These are phyloP conservation scores for Diloba caeruleocephala DNA, from an alignment of 2,888 invertebrate genomes.

Conservation along the genomic window DNA sequence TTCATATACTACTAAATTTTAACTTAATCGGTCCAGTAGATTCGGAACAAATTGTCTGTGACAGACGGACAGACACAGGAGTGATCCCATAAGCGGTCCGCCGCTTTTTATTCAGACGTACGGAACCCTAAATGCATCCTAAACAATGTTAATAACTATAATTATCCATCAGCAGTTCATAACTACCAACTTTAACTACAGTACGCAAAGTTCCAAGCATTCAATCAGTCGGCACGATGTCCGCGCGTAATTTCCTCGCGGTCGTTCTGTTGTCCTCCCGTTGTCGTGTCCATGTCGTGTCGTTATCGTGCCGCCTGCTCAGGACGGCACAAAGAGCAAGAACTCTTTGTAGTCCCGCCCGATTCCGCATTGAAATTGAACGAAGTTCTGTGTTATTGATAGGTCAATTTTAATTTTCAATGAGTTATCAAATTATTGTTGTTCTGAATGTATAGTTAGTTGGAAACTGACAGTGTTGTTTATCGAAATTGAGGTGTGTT, in stretches of 20 bases:
- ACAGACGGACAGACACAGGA: too few species aligned
- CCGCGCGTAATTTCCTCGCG: slow-evolving; percentile 53
- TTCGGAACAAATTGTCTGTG: too few species aligned
- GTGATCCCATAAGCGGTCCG: too few species aligned
- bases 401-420: slow-evolving; percentile 52
- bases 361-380: slow-evolving; percentile 49
- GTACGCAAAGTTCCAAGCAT: slow-evolving; percentile 36
- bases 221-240: slow-evolving; percentile 47
- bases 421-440: slow-evolving; percentile 24
- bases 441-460: background rate
- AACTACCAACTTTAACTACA: slow-evolving; percentile 4
- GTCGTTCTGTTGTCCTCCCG: slow-evolving; percentile 42
- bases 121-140: background rate
- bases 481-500: background rate
- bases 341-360: slow-evolving; percentile 49
- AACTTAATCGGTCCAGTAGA: too few species aligned
- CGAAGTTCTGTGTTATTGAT: slow-evolving; percentile 45
- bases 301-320: slow-evolving; percentile 46
- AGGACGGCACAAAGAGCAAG: slow-evolving; percentile 51
- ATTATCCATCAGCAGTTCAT: background rate
- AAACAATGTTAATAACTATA: background rate
- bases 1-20: too few species aligned
- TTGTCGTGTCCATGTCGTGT: slow-evolving; percentile 42
- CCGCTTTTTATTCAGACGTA: background rate
- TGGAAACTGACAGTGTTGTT: background rate